Evolutionary conservation across 2,888 invertebrate species (phyloP).

Genomic region (Mamestra brassicae): DNA sequence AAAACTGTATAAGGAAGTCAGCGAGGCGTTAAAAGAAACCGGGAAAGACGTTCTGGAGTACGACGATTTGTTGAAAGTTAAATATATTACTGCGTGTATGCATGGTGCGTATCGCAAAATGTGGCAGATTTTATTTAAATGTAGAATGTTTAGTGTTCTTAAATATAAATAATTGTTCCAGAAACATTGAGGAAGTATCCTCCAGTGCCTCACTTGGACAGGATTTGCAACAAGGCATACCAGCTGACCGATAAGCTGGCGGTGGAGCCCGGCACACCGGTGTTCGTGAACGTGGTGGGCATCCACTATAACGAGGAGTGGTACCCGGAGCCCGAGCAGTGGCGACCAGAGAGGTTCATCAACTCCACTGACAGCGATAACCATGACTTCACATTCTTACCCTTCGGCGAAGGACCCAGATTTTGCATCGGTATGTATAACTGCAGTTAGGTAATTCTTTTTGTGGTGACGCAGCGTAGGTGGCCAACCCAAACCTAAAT

Average conservation of each 20-base stretch:
- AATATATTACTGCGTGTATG: conserved; percentile 80
- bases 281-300: conserved; percentile 78
- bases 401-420: conserved; percentile 84
- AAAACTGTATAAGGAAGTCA: conserved; percentile 79
- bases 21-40: conserved; percentile 71
- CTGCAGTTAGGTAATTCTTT: neutral
- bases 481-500: neutral
- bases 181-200: conserved; percentile 82
- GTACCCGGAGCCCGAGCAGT: conserved; percentile 78
- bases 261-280: conserved; percentile 77
- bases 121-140: neutral
- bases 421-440: conserved; percentile 74
- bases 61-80: conserved; percentile 79
- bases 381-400: conserved; percentile 76
- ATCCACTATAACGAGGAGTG: conserved; percentile 78
- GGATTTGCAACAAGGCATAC: conserved; percentile 75
- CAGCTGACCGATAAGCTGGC: conserved; percentile 76
- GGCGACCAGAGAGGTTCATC: conserved; percentile 80
- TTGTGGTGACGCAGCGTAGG: no score
- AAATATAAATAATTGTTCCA: conserved; percentile 60
- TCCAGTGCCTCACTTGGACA: conserved; percentile 76
- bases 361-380: conserved; percentile 76
- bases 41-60: conserved; percentile 79
- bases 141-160: neutral
- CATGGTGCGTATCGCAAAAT: conserved; percentile 69